phyloP scores from a whole-genome alignment of 35 echinoderm and acorn worm genomes.

The Stichopus chloronotus region DNA sequence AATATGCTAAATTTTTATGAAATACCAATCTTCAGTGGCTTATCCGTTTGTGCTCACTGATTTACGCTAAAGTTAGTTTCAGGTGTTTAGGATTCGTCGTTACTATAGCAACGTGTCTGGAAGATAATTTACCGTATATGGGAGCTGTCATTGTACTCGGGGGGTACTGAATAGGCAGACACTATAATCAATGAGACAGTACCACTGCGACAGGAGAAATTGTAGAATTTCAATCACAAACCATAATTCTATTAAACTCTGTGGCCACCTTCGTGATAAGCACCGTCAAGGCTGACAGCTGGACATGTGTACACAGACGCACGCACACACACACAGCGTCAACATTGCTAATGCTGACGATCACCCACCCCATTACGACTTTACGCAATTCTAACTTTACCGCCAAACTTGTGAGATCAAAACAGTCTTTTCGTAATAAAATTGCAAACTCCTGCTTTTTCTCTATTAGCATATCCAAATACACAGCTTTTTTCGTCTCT shows the following conservation, averaged over 20 bases:
- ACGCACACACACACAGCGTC: neutral
- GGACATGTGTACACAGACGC: neutral
- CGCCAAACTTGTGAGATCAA: neutral
- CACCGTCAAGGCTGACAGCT: neutral
- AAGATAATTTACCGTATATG: neutral
- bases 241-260: too few relatives aligned
- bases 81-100: neutral
- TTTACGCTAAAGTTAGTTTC: too few relatives aligned
- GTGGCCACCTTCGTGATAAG: neutral
- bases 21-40: too few relatives aligned
- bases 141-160: too few relatives aligned
- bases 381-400: neutral
- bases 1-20: too few relatives aligned
- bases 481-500: neutral
- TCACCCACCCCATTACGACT: neutral
- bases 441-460: neutral
- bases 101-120: neutral
- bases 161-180: too few relatives aligned
- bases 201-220: neutral
- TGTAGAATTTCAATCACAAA: too few relatives aligned
- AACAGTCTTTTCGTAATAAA: neutral
- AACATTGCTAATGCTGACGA: neutral
- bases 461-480: neutral
- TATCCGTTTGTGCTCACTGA: too few relatives aligned
- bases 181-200: neutral